Evolutionary conservation across 1,140 invertebrate genomes (phyloP), one percentile per base, ranked within the genome.

Genomic region (Maconellicoccus hirsutus): DNA sequence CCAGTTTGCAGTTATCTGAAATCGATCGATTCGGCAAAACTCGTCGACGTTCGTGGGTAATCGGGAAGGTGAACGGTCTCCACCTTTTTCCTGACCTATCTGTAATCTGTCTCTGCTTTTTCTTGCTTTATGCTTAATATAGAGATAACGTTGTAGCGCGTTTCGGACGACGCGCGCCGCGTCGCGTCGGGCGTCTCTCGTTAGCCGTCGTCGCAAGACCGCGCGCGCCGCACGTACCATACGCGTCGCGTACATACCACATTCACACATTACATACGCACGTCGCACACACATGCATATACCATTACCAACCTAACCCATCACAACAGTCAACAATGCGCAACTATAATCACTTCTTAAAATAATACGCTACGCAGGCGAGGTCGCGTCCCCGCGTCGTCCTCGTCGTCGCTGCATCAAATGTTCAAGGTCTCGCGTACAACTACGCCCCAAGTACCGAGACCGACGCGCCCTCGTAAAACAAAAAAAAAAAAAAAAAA

Each of bases 1-100:
- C 61, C 61, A 66, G 61, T 66, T 66, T 66, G 42, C 42, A 52
- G 42, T 52, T 52, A 52, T 52, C 42, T 19, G 42, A 52, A 52
- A 52, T 52, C 42, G 42, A 52, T 52, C 42, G 42, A 52, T 16
- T 52, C 42, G 42, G 42, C 16, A 16, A 52, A 14, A 52, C n/a
- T 52, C 42, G 42, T 52, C 10, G 12, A 4, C 16, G n/a, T 52
- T 52, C 42, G 42, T 52, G 42, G 16, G 6, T 14, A 14, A 19
- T 52, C 42, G 42, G 42, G n/a, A n/a, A 52, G 42, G 42, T 52
- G 42, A 52, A 52, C 42, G 42, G 42, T 52, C 42, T 52, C 42
- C 42, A 52, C 42, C 42, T 52, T 52, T 52, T 52, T 52, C 42
- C 42, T 52, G 42, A 52, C 42, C 42, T 52, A 52, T 52, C 42